Conservation (phyloP, 92 coral and sea anemone species). For the Zoanthus sociatus region DNA sequence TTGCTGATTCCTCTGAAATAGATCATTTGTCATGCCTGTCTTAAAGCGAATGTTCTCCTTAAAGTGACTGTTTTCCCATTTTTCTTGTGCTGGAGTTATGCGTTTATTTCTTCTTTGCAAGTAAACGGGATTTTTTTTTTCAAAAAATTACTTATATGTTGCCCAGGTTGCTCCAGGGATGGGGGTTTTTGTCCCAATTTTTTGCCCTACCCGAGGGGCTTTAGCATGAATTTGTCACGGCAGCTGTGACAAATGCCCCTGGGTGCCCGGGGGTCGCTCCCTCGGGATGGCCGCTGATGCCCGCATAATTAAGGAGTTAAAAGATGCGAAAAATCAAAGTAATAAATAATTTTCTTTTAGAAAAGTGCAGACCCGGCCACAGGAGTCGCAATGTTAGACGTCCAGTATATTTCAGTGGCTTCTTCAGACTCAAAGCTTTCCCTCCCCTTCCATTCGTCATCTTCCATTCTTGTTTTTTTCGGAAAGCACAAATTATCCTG, state of each 20-base stretch:
- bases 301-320: background rate
- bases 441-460: too few species aligned
- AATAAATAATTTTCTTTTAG: too few species aligned
- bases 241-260: constrained; percentile 50
- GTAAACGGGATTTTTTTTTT: background rate
- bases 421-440: too few species aligned
- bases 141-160: constrained; percentile 13
- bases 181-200: constrained; percentile 47
- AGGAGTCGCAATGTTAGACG: too few species aligned
- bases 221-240: constrained; percentile 42
- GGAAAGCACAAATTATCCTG: too few species aligned
- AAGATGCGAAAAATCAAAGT: too few species aligned
- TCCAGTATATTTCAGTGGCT: too few species aligned
- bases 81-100: background rate
- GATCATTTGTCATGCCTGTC: constrained; percentile 18
- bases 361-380: too few species aligned
- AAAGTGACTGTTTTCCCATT: too few species aligned
- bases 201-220: constrained; percentile 54
- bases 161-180: constrained; percentile 33
- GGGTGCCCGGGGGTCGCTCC: constrained; percentile 51
- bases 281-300: constrained; percentile 48
- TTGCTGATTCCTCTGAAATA: constrained; percentile 22
- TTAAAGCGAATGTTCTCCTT: background rate
- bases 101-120: constrained; percentile 8
- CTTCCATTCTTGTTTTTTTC: too few species aligned